Evolutionary conservation across 2,797 vertebrate genomes (phyloP).

Genomic region (Danio choprae): DNA sequence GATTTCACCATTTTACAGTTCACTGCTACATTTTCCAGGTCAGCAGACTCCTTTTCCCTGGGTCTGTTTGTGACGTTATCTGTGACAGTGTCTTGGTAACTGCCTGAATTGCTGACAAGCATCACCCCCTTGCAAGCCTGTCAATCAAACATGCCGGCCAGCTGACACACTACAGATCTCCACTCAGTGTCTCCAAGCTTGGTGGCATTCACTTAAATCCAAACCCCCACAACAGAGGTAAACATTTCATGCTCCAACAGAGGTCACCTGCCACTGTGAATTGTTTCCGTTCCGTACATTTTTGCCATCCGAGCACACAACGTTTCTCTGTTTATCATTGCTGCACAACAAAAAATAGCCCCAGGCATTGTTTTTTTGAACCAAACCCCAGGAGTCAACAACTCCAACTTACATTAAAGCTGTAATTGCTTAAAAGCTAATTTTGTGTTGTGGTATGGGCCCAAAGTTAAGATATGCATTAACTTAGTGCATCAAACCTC

Average conservation of each 20-base stretch:
- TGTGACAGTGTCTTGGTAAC: constrained; percentile 17
- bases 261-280: constrained; percentile 49
- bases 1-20: too few relatives aligned
- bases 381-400: constrained; percentile 10
- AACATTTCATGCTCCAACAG: constrained; percentile 52
- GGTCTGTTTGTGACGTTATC: constrained; percentile 5
- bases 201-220: constrained; percentile 36
- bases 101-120: constrained; percentile 43
- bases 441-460: background rate
- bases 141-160: constrained; percentile 32
- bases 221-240: constrained; percentile 35
- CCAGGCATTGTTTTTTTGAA: constrained; percentile 8
- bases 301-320: constrained; percentile 21
- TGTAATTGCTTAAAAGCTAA: constrained; percentile 37
- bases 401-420: constrained; percentile 15
- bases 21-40: constrained; percentile 11
- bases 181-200: constrained; percentile 29
- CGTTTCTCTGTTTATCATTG: constrained; percentile 9
- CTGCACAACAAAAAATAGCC: constrained; percentile 22
- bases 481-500: background rate
- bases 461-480: background rate
- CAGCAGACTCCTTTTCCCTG: background rate
- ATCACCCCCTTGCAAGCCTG: constrained; percentile 8
- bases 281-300: constrained; percentile 41
- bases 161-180: constrained; percentile 27